Conservation (phyloP, 2,888 invertebrate genomes). For the Spodoptera exigua region DNA sequence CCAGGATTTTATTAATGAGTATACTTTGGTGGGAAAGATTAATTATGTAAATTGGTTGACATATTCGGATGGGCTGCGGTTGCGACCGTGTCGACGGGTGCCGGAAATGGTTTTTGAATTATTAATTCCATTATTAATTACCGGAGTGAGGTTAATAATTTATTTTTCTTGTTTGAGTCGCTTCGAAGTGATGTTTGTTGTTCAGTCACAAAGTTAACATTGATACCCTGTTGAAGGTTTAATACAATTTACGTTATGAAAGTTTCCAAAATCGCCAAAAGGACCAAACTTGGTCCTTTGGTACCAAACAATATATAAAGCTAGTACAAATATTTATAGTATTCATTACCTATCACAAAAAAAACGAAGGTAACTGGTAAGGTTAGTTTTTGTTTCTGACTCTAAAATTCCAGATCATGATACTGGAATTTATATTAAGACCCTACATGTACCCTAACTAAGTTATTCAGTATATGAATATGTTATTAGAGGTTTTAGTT, state of each 20-base stretch:
- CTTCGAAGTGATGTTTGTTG: conserved; percentile 14
- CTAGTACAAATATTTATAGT: neutral
- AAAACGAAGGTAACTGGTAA: too few relatives aligned
- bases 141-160: conserved; percentile 41
- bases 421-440: conserved; percentile 10
- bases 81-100: conserved; percentile 46
- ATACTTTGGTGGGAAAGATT: conserved; percentile 52
- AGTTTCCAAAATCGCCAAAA: too few relatives aligned
- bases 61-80: conserved; percentile 50
- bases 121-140: conserved; percentile 62
- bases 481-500: conserved; percentile 3
- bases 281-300: neutral
- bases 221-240: conserved; percentile 3
- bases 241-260: conserved; percentile 2
- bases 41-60: conserved; percentile 62
- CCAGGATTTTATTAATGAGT: conserved; percentile 61
- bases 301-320: neutral
- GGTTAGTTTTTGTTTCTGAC: neutral
- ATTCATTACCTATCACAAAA: neutral
- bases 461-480: conserved; percentile 28
- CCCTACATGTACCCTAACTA: conserved; percentile 5
- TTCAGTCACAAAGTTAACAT: conserved; percentile 19
- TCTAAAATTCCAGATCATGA: neutral
- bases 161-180: conserved; percentile 47
- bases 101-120: conserved; percentile 64